Conservation (phyloP, 2,797 vertebrate species). For the Thaleichthys pacificus region DNA sequence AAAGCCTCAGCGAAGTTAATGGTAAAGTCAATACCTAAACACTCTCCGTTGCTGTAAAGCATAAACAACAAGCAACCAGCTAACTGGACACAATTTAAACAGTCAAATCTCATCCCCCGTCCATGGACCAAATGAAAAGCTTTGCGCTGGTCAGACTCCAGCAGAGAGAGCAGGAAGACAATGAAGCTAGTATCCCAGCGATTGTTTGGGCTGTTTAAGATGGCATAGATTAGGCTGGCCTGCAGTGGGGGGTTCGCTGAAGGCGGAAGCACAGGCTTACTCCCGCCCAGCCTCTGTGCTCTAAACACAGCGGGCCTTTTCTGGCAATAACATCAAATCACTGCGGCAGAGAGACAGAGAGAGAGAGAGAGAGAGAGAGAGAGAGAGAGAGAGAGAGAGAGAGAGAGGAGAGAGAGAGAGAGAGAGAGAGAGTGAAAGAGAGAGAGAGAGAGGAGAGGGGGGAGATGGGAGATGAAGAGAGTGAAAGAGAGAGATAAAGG, state of each 20-base stretch:
- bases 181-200: constrained; percentile 52
- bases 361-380: not conserved
- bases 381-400: not conserved
- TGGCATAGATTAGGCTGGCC: constrained; percentile 59
- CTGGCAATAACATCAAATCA: constrained; percentile 39
- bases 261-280: constrained; percentile 61
- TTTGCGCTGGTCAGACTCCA: constrained; percentile 23
- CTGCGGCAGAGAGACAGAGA: constrained; percentile 7
- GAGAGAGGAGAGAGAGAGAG: too few species aligned
- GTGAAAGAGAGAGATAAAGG: not conserved
- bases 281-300: constrained; percentile 48
- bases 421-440: not conserved
- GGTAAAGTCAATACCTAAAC: constrained; percentile 12
- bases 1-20: not conserved
- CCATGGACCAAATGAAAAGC: constrained; percentile 32
- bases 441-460: too few species aligned
- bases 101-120: constrained; percentile 20
- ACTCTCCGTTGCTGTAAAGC: not conserved
- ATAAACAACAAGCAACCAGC: not conserved
- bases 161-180: constrained; percentile 45
- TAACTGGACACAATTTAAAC: constrained; percentile 7
- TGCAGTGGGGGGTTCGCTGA: constrained; percentile 61
- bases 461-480: too few species aligned
- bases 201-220: constrained; percentile 59
- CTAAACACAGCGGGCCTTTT: constrained; percentile 51